Base-by-base conservation (phyloP, 2,888 invertebrate species). In the Pemphredon lugubris region DNA sequence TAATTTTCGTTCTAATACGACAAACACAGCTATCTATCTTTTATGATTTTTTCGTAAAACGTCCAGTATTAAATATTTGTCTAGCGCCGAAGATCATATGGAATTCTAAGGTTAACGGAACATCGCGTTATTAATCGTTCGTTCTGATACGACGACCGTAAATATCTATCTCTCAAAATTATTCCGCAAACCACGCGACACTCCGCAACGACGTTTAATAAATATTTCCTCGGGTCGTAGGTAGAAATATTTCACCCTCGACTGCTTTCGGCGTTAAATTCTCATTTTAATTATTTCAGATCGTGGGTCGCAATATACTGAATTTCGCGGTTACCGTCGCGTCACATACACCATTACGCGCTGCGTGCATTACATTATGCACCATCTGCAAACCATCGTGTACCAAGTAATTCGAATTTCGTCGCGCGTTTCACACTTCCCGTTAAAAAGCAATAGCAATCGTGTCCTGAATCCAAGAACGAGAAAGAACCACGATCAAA, bases 331-430 rank as follows among this genome's bases (percentile, higher is more conserved):
- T 63, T 39, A 34, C 53, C 53, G 4, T 5, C 21, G 54, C 37
- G 54, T 69, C 65, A 48, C 59, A 59, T 69, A 59, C 54, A 65
- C 53, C 70, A 60, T 66, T 59, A 60, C 55, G 48, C 48, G 66
- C 23, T 40, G 51, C 60, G 37, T 44, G 58, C 53, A 54, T 72
- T 72, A 72, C 72, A 72, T 72, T 72, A 72, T 69, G 68, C 68
- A 63, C 68, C 72, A 63, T 57, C 72, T 69, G 72, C 58, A 58
- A 63, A 63, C 72, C 50, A 63, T 72, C 69, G 63, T 58, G 68
- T 50, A 54, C 39, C 26, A 20, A 37, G 40, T 30, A 39, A 63
- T 61, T 59, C 20, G 72, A 57, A 69, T 68, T 72, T 72, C 69
- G 72, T 68, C 54, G 60, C 7, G 5, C 18, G 39, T 40, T 44